Percentiles rank a stretch among this genome's conserved stretches.
Conservation (phyloP, 2,888 invertebrate genomes). For the Barypeithes pellucidus region DNA sequence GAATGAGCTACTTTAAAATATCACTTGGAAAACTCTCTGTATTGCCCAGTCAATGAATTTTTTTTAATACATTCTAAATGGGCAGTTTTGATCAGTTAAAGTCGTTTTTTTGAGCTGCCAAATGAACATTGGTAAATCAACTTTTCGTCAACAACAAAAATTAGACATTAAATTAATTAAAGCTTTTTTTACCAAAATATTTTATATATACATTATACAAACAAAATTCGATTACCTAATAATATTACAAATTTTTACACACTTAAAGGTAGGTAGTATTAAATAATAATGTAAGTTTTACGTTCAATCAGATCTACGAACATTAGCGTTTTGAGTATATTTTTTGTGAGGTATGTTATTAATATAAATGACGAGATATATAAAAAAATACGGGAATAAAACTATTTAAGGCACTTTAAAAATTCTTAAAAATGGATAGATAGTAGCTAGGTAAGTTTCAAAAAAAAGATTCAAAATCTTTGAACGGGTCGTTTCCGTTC, state of each 20-base stretch:
- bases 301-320: conserved; percentile 44
- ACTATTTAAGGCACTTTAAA: conserved; percentile 59
- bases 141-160: conserved; percentile 43
- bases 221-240: conserved; percentile 25
- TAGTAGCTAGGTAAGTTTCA: not conserved
- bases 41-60: not conserved
- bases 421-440: conserved; percentile 49
- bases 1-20: too few species aligned
- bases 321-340: conserved; percentile 44
- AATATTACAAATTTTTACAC: conserved; percentile 42
- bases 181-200: conserved; percentile 60
- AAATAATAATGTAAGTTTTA: conserved; percentile 35
- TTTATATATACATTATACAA: conserved; percentile 52
- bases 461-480: too few species aligned
- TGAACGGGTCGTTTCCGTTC: too few species aligned
- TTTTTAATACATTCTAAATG: not conserved
- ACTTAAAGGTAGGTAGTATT: conserved; percentile 47
- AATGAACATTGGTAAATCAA: conserved; percentile 29
- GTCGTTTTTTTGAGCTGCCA: conserved; percentile 47
- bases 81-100: not conserved
- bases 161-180: conserved; percentile 57
- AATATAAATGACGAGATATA: conserved; percentile 31
- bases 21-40: too few species aligned
- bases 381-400: conserved; percentile 20
- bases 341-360: conserved; percentile 42